These are phyloP conservation scores for Tupiocoris notatus DNA, from an alignment of 2,888 invertebrate genomes.

Conservation along the genomic window DNA sequence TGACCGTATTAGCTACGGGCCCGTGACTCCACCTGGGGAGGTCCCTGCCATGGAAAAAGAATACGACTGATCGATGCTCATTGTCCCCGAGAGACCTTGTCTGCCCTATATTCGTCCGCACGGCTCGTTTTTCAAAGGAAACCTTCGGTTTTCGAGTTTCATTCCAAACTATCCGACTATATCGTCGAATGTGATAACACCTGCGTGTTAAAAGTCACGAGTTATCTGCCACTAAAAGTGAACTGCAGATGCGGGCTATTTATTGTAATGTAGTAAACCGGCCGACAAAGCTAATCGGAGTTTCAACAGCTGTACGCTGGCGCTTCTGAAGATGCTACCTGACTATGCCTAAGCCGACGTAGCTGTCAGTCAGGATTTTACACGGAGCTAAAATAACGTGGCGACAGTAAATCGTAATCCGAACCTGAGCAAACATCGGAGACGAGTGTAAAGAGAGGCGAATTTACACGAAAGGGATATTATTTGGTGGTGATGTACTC, in stretches of 20 bases:
- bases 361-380: no score
- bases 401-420: no score
- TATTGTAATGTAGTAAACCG: neutral
- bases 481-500: no score
- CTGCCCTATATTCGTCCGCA: no score
- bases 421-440: no score
- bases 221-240: neutral
- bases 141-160: neutral
- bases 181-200: conserved; percentile 8
- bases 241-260: neutral
- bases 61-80: neutral
- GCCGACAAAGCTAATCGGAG: neutral
- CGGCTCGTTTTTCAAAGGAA: neutral
- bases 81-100: neutral
- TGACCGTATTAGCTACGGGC: conserved; percentile 23
- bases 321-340: no score
- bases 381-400: no score
- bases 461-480: no score
- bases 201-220: conserved; percentile 9
- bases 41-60: neutral
- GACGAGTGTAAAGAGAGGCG: no score
- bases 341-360: no score
- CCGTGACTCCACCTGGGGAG: conserved; percentile 33
- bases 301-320: neutral
- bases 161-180: neutral